Conservation (phyloP, 2,888 invertebrate genomes). For the Sarcophaga rosellei region DNA sequence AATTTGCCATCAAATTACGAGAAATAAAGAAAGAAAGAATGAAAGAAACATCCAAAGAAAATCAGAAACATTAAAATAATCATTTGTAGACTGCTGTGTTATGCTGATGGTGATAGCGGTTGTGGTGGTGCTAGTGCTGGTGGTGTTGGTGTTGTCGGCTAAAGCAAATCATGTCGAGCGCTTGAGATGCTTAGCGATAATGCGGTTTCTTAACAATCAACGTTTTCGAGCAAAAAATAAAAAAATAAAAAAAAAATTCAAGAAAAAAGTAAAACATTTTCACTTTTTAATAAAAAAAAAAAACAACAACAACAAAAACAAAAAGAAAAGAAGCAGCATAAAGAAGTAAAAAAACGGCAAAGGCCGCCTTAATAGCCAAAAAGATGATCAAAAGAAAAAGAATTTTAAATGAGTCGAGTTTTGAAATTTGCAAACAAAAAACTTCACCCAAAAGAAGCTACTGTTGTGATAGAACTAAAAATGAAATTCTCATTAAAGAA, state of each 20-base stretch:
- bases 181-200: conserved; percentile 56
- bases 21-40: conserved; percentile 10
- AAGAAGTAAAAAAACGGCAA: conserved; percentile 10
- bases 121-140: not conserved
- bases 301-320: too few relatives aligned
- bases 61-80: not conserved
- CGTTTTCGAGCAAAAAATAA: conserved; percentile 4
- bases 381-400: not conserved
- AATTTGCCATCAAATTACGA: not conserved
- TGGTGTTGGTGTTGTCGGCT: conserved; percentile 8
- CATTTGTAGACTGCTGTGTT: too few relatives aligned
- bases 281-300: conserved; percentile 60
- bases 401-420: not conserved
- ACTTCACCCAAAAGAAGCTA: too few relatives aligned
- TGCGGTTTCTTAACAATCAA: conserved; percentile 38
- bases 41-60: conserved; percentile 7
- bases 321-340: conserved; percentile 1
- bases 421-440: not conserved
- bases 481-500: conserved; percentile 29
- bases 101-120: not conserved
- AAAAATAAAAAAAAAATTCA: conserved; percentile 14
- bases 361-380: not conserved
- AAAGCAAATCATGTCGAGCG: conserved; percentile 61
- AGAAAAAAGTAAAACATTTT: conserved; percentile 65
- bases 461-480: not conserved